Evolutionary conservation across 1,140 invertebrate genomes (phyloP), one percentile per base, ranked within the genome.

Genomic region (Drosophila suzukii): DNA sequence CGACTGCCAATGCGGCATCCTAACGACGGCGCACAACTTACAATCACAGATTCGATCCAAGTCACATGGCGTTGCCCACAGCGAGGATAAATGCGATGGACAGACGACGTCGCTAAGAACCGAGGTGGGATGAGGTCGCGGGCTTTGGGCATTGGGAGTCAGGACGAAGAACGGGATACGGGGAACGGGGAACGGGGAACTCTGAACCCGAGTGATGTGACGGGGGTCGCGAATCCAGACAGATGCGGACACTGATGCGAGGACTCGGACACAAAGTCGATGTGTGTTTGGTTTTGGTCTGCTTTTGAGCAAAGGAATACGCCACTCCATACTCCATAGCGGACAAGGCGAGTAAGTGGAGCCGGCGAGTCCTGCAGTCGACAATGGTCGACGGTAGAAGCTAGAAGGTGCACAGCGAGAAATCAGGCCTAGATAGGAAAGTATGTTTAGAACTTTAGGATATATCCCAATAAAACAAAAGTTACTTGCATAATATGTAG

Each of bases 241-340:
- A 76, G 72, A 84, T 76, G 61, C 58, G 73, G 49, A 76, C 62
- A 47, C 63, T 72, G 76, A 63, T 59, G 73, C 63, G 60, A 82
- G 78, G 54, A 74, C 66, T 73, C 67, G 63, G 73, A 68, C 62
- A 78, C 73, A 80, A 80, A 77, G 81, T 84, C 60, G 66, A 67
- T 75, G 81, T 71, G 63, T 81, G 74, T 86, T 86, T 86, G 75
- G 60, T 67, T 68, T 68, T 68, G 65, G 65, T 68, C 65, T 68
- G 65, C 65, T 68, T 68, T 51, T 36, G 65, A 68, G 65, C 61
- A 85, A 85, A 81, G 82, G 68, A 78, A 75, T 47, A 50, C 36
- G 53, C 73, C 73, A 75, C 71, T 65, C 53, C 62, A 51, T 59
- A 75, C 71, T 65, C 53, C 62, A 51, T 59, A 51, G 72, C 61